These are phyloP conservation scores for Silurus aristotelis DNA, from an alignment of 2,797 vertebrate genomes.

Conservation along the genomic window DNA sequence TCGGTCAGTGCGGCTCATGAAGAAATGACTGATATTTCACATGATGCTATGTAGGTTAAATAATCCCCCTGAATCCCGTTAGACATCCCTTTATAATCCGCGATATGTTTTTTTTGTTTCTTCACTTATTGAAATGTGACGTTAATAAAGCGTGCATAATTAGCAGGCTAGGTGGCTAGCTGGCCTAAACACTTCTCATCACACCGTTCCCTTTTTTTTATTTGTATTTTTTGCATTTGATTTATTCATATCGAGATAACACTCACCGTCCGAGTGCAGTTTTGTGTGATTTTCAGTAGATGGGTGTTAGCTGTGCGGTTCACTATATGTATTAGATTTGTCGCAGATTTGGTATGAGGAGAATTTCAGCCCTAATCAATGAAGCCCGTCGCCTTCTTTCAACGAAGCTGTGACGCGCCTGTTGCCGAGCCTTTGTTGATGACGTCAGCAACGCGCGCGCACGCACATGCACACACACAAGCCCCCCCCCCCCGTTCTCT, in stretches of 20 bases:
- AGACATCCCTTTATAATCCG: background rate
- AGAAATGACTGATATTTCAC: background rate
- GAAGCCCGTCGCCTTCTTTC: constrained; percentile 64
- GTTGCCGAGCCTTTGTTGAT: constrained; percentile 50
- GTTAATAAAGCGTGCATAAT: constrained; percentile 45
- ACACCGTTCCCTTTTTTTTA: background rate
- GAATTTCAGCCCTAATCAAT: constrained; percentile 74
- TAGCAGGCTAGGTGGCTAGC: constrained; percentile 58
- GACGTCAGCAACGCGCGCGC: constrained; percentile 38
- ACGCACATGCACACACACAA: no score
- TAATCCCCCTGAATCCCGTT: background rate
- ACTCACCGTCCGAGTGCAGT: constrained; percentile 72
- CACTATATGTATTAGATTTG: constrained; percentile 18
- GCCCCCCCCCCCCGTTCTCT: no score
- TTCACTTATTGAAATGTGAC: background rate
- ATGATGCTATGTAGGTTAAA: background rate
- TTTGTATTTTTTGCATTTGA: background rate
- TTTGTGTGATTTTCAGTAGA: constrained; percentile 49
- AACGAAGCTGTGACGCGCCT: constrained; percentile 51
- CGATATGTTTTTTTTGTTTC: background rate
- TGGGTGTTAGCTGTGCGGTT: background rate
- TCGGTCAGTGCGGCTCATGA: no score
- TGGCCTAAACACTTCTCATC: constrained; percentile 18
- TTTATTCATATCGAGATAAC: background rate
- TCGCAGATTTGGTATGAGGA: constrained; percentile 53